These are phyloP conservation scores for Linnaemya tessellans DNA, from an alignment of 2,888 invertebrate species.

Conservation along the genomic window DNA sequence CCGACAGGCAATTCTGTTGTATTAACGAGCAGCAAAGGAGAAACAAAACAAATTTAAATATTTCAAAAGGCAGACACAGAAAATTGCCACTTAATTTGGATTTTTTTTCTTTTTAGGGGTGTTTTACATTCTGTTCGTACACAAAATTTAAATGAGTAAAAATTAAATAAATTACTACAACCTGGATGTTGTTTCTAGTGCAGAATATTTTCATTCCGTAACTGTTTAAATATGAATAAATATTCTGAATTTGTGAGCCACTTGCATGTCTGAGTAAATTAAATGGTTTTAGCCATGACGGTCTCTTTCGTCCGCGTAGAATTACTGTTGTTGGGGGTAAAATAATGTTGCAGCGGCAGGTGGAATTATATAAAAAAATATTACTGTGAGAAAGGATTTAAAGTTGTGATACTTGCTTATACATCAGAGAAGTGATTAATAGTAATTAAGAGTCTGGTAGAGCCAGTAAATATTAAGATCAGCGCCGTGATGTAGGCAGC, in stretches of 20 bases:
- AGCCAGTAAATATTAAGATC: neutral
- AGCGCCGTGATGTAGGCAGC: neutral
- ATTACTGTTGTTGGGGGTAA: too few relatives aligned
- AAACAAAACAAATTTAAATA: conserved; percentile 38
- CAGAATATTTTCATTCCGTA: neutral
- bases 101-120: conserved; percentile 10
- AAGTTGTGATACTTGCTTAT: too few relatives aligned
- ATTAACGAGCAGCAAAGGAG: neutral
- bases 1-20: neutral
- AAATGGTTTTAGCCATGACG: too few relatives aligned
- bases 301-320: too few relatives aligned
- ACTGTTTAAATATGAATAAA: conserved; percentile 24
- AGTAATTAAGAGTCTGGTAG: neutral
- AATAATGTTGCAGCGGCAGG: too few relatives aligned
- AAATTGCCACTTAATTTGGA: neutral
- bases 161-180: conserved; percentile 25
- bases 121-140: neutral
- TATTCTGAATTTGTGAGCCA: conserved; percentile 18
- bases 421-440: neutral
- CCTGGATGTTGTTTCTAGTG: neutral
- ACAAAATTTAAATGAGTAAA: conserved; percentile 6
- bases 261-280: too few relatives aligned
- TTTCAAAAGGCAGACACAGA: conserved; percentile 3
- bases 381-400: too few relatives aligned
- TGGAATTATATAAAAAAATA: too few relatives aligned